A percentile compares a stretch with the other conserved stretches of the same genome.
These are phyloP conservation scores for Petrosia ficiformis DNA, from an alignment of 37 sponge, comb jelly and placozoan species.

Conservation along the genomic window DNA sequence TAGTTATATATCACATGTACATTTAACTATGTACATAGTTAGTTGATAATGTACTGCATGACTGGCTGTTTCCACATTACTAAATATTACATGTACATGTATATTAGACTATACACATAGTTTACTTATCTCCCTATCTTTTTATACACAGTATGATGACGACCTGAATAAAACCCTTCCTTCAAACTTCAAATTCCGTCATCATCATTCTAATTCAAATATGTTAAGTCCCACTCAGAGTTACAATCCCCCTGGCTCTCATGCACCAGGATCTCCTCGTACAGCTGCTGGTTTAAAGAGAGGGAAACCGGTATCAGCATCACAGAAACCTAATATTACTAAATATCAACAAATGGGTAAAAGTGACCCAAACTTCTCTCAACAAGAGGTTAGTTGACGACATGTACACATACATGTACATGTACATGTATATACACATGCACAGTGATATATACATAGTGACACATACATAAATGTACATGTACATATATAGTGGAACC, in stretches of 20 bases:
- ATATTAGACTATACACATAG: conserved; percentile 21
- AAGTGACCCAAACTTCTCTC: conserved; percentile 41
- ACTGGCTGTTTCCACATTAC: no score
- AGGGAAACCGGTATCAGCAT: conserved; percentile 44
- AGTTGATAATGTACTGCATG: not conserved
- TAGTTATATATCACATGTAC: no score
- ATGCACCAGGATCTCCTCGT: not conserved
- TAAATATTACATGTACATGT: conserved; percentile 1
- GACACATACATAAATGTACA: no score
- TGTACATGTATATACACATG: conserved; percentile 23
- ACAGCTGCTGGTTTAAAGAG: conserved; percentile 27
- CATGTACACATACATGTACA: conserved; percentile 17
- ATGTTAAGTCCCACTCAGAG: conserved; percentile 20
- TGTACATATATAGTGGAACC: no score
- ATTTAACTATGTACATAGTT: not conserved
- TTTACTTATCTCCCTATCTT: conserved; percentile 20
- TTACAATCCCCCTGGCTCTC: not conserved
- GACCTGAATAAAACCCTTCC: conserved; percentile 71
- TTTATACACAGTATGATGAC: conserved; percentile 48
- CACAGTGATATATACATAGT: no score
- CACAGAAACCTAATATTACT: conserved; percentile 20
- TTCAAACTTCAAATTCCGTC: conserved; percentile 49
- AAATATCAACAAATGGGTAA: conserved; percentile 23
- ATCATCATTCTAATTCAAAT: not conserved
- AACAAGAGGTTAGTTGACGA: not conserved